Conservation (phyloP, 2,113 vertebrate species). For the Sminthopsis crassicaudata region DNA sequence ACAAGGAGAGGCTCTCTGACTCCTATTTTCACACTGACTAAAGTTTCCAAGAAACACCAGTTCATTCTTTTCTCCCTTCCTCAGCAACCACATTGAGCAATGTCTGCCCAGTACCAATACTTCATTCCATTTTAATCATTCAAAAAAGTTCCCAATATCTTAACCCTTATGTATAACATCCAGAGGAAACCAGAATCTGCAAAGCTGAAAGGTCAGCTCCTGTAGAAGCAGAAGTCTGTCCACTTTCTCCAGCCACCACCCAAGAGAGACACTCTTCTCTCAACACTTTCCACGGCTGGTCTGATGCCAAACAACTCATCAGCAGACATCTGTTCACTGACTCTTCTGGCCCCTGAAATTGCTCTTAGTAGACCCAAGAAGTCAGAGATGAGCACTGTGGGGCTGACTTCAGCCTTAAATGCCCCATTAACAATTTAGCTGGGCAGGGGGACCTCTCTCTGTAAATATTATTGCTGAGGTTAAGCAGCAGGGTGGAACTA, state of each 20-base stretch:
- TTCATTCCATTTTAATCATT: background rate
- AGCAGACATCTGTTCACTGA: constrained; percentile 19
- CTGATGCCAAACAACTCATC: constrained; percentile 6
- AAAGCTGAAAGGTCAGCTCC: background rate
- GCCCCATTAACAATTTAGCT: background rate
- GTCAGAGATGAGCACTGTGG: background rate
- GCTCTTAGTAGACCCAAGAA: constrained; percentile 28
- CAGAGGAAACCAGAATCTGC: background rate
- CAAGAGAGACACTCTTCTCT: background rate
- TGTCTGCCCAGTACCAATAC: background rate
- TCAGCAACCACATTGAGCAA: background rate
- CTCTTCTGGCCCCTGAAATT: background rate
- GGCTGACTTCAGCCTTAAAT: constrained; percentile 18
- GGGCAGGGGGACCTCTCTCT: background rate
- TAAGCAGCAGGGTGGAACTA: background rate
- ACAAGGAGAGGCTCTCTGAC: background rate
- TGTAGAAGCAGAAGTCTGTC: background rate
- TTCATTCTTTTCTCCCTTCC: background rate
- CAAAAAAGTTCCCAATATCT: background rate
- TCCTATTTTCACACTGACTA: background rate
- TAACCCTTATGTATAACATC: background rate
- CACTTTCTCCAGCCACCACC: background rate
- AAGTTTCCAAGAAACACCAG: constrained; percentile 5
- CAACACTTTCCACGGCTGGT: background rate
- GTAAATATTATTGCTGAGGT: background rate